Percentiles rank a stretch among this genome's conserved stretches.
Evolutionary conservation across 2,113 vertebrate species (phyloP).

Genomic region (Aptenodytes forsteri): DNA sequence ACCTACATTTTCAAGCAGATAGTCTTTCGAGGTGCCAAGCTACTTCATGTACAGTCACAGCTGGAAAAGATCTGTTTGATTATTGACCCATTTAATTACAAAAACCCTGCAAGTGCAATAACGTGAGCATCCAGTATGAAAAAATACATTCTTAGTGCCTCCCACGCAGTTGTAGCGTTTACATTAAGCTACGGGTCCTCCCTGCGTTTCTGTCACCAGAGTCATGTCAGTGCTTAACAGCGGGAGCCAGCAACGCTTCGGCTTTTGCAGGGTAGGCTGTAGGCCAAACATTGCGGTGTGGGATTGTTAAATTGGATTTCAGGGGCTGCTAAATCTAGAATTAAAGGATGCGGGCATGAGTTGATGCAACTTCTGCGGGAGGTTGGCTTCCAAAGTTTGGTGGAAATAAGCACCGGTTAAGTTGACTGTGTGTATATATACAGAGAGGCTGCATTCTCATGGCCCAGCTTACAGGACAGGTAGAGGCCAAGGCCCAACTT

Average conservation of each 20-base stretch:
- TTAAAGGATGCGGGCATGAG: neutral
- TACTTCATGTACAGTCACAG: neutral
- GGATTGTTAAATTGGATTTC: neutral
- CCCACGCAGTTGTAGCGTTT: rapidly evolving
- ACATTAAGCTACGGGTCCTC: neutral
- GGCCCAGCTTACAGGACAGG: neutral
- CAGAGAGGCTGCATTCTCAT: neutral
- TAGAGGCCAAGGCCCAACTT: neutral
- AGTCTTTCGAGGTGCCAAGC: neutral
- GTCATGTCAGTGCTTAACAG: neutral
- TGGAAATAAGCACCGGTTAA: neutral
- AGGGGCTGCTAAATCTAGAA: neutral
- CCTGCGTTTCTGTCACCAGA: neutral
- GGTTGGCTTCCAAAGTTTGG: neutral
- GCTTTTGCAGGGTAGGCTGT: neutral
- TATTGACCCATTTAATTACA: neutral
- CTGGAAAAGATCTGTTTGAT: neutral
- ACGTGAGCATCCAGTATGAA: neutral
- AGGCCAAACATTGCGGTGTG: rapidly evolving
- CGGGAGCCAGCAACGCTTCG: neutral
- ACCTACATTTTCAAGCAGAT: neutral
- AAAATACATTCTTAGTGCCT: neutral
- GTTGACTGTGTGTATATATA: rapidly evolving
- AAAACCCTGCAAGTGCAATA: neutral
- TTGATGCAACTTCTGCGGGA: neutral